Base-by-base conservation (phyloP, 2,113 vertebrate genomes). In the Terrapene triunguis region DNA sequence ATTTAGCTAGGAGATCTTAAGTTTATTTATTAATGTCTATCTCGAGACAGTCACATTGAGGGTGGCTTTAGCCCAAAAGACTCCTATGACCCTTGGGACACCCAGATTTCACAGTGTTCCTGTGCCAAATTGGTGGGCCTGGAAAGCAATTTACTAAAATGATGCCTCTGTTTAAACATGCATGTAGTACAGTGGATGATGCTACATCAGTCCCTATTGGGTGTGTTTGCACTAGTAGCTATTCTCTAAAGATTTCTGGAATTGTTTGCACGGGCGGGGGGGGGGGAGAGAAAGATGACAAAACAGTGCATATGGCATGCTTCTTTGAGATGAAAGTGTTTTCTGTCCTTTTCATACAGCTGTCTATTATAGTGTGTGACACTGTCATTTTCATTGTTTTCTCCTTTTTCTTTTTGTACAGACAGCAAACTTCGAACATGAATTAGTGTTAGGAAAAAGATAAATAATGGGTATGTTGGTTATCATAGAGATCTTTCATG, bases 1-100 rank as follows among this genome's bases (percentile, higher is more conserved):
- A 94, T 94, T 96, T 94, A 93, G 55, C 32, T 57, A 87, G 65
- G 9, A 93, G 72, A 91, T 86, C 65, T 48, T 48, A 22, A 78
- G 8, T 94, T 90, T 80, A 11, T 89, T 95, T 54, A 53, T 92
- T 83, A 82, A 84, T 8, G 35, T 51, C 27, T 91, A 35, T 82
- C 74, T 82, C 82, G 42, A 50, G 35, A 7, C 21, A 25, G 51
- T 74, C 54, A 53, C 13, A 57, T 10, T 87, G 69, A 84, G 62
- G 27, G 55, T 62, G 10, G 8, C 51, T 51, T 53, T 59, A 54
- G 84, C n/a, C 44, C 38, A 87, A 48, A 94, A 54, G 5, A 76
- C 29, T 54, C 86, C 62, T 24, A 10, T 47, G 91, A n/a, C 11
- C 12, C 10, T 86, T 19, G 44, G 48, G 80, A 55, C 21, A 38